Conservation (phyloP, 2,888 invertebrate species). For the Phasia obesa region DNA sequence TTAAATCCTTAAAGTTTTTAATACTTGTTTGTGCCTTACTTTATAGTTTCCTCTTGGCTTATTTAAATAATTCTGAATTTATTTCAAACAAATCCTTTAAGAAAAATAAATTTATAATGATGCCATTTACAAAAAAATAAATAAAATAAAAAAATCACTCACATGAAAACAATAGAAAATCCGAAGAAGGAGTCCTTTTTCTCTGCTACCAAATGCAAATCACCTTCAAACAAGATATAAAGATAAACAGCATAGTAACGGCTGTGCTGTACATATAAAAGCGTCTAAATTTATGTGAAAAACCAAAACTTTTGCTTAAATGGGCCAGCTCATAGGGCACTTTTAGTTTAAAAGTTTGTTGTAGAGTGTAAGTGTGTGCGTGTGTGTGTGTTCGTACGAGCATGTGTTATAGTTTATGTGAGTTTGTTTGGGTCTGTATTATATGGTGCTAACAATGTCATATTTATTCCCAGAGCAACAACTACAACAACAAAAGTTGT, state of each 20-base stretch:
- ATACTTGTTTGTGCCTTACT: neutral
- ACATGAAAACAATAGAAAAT: neutral
- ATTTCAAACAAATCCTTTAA: constrained; percentile 6
- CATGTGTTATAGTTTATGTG: neutral
- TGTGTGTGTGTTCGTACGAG: neutral
- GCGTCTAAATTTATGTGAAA: constrained; percentile 17
- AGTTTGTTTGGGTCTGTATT: constrained; percentile 48
- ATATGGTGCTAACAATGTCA: constrained; percentile 67
- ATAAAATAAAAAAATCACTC: neutral
- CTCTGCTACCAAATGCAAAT: constrained; percentile 4
- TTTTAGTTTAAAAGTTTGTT: neutral
- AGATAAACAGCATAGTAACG: neutral
- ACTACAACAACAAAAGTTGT: constrained; percentile 17
- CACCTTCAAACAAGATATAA: constrained; percentile 48
- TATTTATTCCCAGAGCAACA: constrained; percentile 34
- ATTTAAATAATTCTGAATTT: constrained; percentile 6
- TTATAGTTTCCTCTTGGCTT: constrained; percentile 9
- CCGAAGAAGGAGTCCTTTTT: too few species aligned
- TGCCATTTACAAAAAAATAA: constrained; percentile 16
- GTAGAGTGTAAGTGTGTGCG: neutral
- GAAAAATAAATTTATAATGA: neutral
- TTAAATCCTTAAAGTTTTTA: constrained; percentile 47
- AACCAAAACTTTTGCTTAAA: neutral
- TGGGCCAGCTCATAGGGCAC: neutral
- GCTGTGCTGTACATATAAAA: neutral